Evolutionary conservation across 2,888 invertebrate genomes (phyloP), one percentile per base, ranked within the genome.

Genomic region (Parnassius mnemosyne): DNA sequence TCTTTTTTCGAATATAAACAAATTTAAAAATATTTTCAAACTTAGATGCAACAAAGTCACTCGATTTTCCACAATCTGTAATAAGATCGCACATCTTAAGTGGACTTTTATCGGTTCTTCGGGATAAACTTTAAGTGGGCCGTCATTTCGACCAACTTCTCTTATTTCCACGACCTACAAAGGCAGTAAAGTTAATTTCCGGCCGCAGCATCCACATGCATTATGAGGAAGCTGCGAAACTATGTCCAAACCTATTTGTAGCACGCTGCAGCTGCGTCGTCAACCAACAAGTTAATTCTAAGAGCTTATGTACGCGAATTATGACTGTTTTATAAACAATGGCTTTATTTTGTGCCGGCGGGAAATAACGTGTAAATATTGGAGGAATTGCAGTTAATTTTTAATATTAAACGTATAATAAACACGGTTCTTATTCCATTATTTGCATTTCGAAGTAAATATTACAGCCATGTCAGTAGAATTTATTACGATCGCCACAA

Each of bases 131-230:
- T 63, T 34, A 58, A 63, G 63, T 63, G 63, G 58, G 55, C 58
- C 63, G 63, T 58, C 63, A 58, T 54, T 53, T 41, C 13, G 12
- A 44, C 34, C 59, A 53, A 59, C 53, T 63, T 46, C 44, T 44
- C 54, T 46, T 59, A 63, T 63, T 63, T 55, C 63, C 54, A 42
- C 53, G 57, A 62, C 62, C 58, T 54, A 63, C 54, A 63, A 61
- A 63, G 50, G 54, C 58, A 54, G 63, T 58, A 58, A 58, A 63
- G 58, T 55, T 55, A 63, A 63, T 63, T 54, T 63, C 63, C 63
- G 58, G 63, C 10, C 20, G 41, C 20, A 46, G 57, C 53, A 49
- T 34, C 49, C 13, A 46, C 63, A 55, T 50, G 44, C 63, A 63
- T 63, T 63, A 58, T 58, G 20, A 46, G 63, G 53, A 61, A 44